Base-by-base conservation (phyloP, 1,140 invertebrate species). In the Sycobia sp. region DNA sequence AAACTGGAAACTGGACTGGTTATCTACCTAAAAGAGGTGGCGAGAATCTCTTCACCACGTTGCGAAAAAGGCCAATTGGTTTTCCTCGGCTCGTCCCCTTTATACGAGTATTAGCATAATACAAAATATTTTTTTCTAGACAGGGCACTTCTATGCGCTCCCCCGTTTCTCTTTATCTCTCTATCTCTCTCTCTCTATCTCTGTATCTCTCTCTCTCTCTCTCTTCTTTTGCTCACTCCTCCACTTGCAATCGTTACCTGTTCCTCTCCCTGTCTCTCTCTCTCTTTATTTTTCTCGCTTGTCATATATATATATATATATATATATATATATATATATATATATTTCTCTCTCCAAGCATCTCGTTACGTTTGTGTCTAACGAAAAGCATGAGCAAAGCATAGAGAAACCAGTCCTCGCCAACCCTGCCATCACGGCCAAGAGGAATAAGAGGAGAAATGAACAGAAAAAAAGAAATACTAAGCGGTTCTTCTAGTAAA, bases 401-500 rank as follows among this genome's bases (percentile, higher is more conserved):
- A 32, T 10, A 25, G 27, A 18, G 47, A 50, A 60, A 60, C 43
- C 43, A 41, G 47, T 70, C 66, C 65, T n/a, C n/a, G n/a, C n/a
- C n/a, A n/a, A n/a, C 69, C 66, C 65, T 66, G 66, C 36, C 25
- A 18, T 50, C 46, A 67, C 5, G 41, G 14, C 11, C 14, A 23
- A 27, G 44, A 27, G 25, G 8, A 66, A 67, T 71, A 67, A 68
- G 67, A 70, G 67, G 44, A 46, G 56, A 65, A 62, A n/a, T n/a
- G n/a, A n/a, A n/a, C n/a, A n/a, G 59, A 49, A 34, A 62, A 50
- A 27, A 55, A 53, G 62, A 36, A 51, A 34, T n/a, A 74, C 77
- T 80, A 81, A 82, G 79, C 78, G 76, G 80, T 82, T 70, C 74
- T 72, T 76, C 78, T 75, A 71, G 80, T 80, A 73, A n/a, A n/a